A percentile compares a stretch with the other conserved stretches of the same genome.
phyloP scores from a whole-genome alignment of 2,113 vertebrate genomes.

The Poeciliopsis occidentalis region DNA sequence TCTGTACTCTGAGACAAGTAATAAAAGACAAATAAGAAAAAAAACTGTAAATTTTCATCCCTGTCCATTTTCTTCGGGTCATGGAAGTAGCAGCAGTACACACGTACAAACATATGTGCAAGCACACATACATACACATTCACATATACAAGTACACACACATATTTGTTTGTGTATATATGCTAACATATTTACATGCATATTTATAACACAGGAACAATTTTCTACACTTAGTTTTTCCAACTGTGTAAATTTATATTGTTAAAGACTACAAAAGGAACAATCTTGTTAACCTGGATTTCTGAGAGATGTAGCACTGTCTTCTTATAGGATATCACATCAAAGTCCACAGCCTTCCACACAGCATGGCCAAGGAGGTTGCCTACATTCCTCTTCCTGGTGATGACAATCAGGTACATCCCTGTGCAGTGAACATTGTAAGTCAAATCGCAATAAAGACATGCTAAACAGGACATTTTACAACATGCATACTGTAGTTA shows the following conservation, averaged over 20 bases:
- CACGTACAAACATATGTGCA: too few species aligned
- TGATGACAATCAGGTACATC: constrained; percentile 96
- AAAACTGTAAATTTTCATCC: not conserved
- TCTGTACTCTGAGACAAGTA: not conserved
- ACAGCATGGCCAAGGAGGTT: constrained; percentile 91
- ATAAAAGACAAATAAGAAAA: too few species aligned
- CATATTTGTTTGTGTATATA: too few species aligned
- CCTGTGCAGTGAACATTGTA: constrained; percentile 75
- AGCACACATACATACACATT: too few species aligned
- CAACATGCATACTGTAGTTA: not conserved
- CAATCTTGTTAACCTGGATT: constrained; percentile 84
- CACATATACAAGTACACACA: too few species aligned
- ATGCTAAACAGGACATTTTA: not conserved
- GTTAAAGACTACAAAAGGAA: too few species aligned
- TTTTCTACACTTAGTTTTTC: too few species aligned
- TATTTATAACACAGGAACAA: too few species aligned
- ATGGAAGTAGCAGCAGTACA: not conserved
- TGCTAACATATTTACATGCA: too few species aligned
- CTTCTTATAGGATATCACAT: constrained; percentile 96
- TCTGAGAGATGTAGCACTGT: constrained; percentile 96
- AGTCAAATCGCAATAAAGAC: not conserved
- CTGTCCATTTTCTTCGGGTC: too few species aligned
- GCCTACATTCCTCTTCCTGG: constrained; percentile 93
- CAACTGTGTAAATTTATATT: too few species aligned
- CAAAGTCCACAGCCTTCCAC: constrained; percentile 97